These are phyloP conservation scores for Gambusia holbrooki DNA, from an alignment of 2,113 vertebrate species.

Conservation along the genomic window DNA sequence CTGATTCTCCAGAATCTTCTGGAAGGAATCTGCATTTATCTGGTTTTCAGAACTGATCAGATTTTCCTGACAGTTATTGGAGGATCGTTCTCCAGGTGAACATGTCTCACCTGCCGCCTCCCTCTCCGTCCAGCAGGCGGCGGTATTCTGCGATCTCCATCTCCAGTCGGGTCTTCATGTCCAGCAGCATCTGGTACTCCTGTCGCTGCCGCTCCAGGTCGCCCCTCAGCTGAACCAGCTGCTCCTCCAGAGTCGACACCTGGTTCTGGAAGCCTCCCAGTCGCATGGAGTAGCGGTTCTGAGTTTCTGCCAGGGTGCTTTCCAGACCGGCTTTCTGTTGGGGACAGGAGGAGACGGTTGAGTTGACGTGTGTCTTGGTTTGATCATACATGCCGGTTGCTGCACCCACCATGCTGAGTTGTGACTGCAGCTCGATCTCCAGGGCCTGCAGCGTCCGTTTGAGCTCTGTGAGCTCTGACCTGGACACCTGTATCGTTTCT, in stretches of 20 bases:
- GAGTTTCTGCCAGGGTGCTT: constrained; percentile 80
- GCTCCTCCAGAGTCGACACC: constrained; percentile 76
- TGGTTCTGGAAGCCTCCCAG: constrained; percentile 80
- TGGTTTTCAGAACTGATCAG: no score
- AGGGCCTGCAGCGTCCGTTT: constrained; percentile 82
- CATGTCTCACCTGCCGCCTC: constrained; percentile 46
- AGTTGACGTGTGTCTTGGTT: no score
- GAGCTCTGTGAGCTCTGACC: constrained; percentile 83
- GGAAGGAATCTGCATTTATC: no score
- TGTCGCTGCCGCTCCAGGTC: constrained; percentile 83
- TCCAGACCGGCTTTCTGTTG: constrained; percentile 72
- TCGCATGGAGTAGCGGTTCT: constrained; percentile 77
- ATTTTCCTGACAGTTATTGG: no score
- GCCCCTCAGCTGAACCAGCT: constrained; percentile 75
- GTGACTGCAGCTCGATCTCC: constrained; percentile 87
- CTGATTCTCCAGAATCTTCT: no score
- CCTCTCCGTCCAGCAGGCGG: constrained; percentile 77
- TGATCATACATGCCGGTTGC: background rate
- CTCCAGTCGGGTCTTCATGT: constrained; percentile 85
- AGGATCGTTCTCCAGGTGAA: background rate
- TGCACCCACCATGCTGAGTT: constrained; percentile 81
- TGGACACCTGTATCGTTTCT: constrained; percentile 79
- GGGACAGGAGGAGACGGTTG: background rate
- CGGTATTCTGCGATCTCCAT: constrained; percentile 89
- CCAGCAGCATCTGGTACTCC: constrained; percentile 84